Percentiles rank a stretch among this genome's conserved stretches.
These are phyloP conservation scores for Alitta virens DNA, from an alignment of 2,888 invertebrate species.

Conservation along the genomic window DNA sequence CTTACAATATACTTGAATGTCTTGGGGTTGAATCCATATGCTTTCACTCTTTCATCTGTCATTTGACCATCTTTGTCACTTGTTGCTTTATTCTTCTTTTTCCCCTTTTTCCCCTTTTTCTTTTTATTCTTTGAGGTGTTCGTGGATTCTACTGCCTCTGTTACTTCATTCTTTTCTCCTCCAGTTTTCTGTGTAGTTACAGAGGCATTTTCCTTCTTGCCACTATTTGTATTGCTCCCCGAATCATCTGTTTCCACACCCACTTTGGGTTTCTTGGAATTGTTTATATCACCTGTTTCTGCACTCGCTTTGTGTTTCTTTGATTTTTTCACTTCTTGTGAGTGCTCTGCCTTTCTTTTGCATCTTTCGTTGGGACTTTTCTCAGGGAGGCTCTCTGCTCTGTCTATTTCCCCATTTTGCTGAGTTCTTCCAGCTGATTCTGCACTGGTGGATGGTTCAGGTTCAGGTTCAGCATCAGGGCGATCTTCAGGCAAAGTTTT, in stretches of 20 bases:
- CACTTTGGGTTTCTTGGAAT: not conserved
- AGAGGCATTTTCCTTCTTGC: not conserved
- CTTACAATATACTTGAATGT: constrained; percentile 43
- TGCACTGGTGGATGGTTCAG: not conserved
- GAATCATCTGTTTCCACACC: constrained; percentile 23
- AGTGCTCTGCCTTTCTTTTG: not conserved
- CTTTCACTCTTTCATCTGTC: constrained; percentile 79
- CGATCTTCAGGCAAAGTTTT: no score
- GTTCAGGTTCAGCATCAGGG: no score
- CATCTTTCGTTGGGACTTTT: not conserved
- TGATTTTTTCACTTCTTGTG: constrained; percentile 1
- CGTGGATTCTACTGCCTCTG: constrained; percentile 19
- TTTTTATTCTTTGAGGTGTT: constrained; percentile 24
- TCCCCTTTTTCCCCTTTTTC: constrained; percentile 23
- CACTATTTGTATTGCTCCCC: not conserved
- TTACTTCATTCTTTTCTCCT: constrained; percentile 18
- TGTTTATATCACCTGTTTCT: not conserved
- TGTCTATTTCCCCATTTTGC: no score
- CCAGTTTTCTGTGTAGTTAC: not conserved
- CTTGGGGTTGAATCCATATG: constrained; percentile 70
- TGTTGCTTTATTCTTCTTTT: constrained; percentile 15
- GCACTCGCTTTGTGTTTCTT: not conserved
- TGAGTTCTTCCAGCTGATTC: not conserved
- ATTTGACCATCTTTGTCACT: constrained; percentile 42
- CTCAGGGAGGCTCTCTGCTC: not conserved